A percentile compares a stretch with the other conserved stretches of the same genome.
Evolutionary conservation across 35 echinoderm and acorn worm species (phyloP).

Genomic region (Nesometra sesokonis): DNA sequence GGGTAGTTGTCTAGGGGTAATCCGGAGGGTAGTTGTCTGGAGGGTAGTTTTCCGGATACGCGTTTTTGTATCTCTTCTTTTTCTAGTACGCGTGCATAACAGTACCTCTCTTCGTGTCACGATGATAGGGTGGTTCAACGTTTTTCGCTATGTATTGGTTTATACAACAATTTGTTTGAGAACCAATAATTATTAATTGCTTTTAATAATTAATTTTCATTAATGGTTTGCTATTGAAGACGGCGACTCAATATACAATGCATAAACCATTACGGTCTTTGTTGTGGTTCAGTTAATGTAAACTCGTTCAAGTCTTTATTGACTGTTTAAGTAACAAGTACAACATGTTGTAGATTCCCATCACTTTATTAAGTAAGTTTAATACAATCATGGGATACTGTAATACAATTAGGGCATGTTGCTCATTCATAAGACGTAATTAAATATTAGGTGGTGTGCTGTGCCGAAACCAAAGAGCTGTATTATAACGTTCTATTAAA

Average conservation of each 20-base stretch:
- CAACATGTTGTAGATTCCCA: not conserved
- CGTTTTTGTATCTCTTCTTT: too few relatives aligned
- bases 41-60: too few relatives aligned
- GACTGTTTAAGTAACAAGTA: not conserved
- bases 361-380: not conserved
- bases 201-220: not conserved
- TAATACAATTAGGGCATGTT: slow-evolving; percentile 1
- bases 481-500: too few relatives aligned
- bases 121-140: too few relatives aligned
- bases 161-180: not conserved
- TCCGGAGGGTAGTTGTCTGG: too few relatives aligned
- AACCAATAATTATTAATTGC: not conserved
- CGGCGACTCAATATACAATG: not conserved
- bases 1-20: too few relatives aligned
- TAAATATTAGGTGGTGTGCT: too few relatives aligned
- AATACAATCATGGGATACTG: not conserved
- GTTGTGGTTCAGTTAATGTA: not conserved
- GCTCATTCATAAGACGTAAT: too few relatives aligned
- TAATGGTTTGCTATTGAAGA: not conserved
- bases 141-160: too few relatives aligned
- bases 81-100: too few relatives aligned
- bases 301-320: not conserved
- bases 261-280: not conserved
- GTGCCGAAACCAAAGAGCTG: too few relatives aligned
- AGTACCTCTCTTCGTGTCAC: too few relatives aligned